Evolutionary conservation across 2,113 vertebrate genomes (phyloP), one percentile per base, ranked within the genome.

Genomic region (Cyanocitta stelleri): DNA sequence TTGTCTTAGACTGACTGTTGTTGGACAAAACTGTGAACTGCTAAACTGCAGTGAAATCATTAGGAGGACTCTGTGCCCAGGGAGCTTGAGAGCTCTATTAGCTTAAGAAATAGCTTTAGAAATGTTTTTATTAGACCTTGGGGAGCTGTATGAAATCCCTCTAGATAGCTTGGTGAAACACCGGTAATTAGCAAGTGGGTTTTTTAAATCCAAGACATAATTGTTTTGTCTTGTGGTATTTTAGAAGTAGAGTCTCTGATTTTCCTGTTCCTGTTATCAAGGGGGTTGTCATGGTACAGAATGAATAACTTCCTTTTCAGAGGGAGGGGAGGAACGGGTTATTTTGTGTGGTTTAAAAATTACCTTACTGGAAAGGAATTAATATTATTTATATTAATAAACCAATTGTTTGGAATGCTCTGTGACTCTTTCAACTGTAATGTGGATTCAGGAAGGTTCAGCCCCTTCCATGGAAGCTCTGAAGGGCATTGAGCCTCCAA

Each of bases 31-130:
- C 12, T 67, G 55, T 62, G 59, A 75, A 30, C 72, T 93, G 82
- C 74, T 87, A 93, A 92, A 78, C 49, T 73, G 66, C 26, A 37
- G 41, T 68, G 77, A 74, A 79, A 67, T 89, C 33, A 13, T 76
- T 77, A 32, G 29, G 81, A 86, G 41, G n/a, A n/a, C 7, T 54
- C 51, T 62, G n/a, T 66, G 77, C 63, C 14, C 21, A 48, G 90
- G 63, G 85, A 90, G 63, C 71, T 83, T 19, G 79, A 93, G 81
- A 92, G 63, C 43, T 84, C 68, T 74, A 16, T 93, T 94, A 97
- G 92, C 62, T 91, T 91, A 93, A 97, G 86, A 82, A 95, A 92
- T 35, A 43, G 75, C 39, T 79, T 92, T 94, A 66, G 64, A 83
- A 83, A 61, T 94, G 79, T 78, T 95, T 82, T 92, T 89, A 90